Conservation (phyloP, 92 coral and sea anemone genomes). For the Anthopleura xanthogrammica region DNA sequence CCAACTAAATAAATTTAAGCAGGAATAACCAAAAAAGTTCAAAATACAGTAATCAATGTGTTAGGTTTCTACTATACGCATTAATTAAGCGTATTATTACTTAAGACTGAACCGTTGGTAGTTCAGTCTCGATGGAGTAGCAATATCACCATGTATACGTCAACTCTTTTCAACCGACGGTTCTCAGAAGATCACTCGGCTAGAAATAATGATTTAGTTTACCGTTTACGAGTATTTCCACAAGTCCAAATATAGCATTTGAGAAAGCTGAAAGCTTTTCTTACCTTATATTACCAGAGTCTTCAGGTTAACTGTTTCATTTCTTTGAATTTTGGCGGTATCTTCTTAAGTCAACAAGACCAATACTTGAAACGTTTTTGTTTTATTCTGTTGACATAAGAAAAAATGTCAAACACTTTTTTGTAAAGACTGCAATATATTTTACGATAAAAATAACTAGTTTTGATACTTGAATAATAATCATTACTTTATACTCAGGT, state of each 20-base stretch:
- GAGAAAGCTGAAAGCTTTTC: background rate
- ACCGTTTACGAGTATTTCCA: background rate
- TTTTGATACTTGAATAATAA: background rate
- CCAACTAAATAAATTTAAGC: too few relatives aligned
- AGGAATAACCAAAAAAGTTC: too few relatives aligned
- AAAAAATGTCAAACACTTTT: background rate
- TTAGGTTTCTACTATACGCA: too few relatives aligned
- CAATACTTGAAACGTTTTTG: constrained; percentile 6
- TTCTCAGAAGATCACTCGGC: background rate
- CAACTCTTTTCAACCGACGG: background rate
- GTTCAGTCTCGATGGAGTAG: too few relatives aligned
- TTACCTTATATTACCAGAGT: constrained; percentile 1
- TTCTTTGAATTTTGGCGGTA: background rate
- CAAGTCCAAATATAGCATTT: background rate
- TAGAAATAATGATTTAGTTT: background rate
- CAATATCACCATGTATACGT: background rate
- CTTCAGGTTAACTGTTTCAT: background rate
- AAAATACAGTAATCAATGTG: too few relatives aligned
- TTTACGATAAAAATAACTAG: background rate
- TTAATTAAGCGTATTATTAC: too few relatives aligned
- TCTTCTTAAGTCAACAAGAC: background rate
- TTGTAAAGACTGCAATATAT: background rate
- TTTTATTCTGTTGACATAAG: constrained; percentile 1
- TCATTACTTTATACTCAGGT: background rate
- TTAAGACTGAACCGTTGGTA: too few relatives aligned